Percentiles rank a stretch among this genome's conserved stretches.
Conservation (phyloP, 2,888 invertebrate genomes). For the Acholoe squamosa region DNA sequence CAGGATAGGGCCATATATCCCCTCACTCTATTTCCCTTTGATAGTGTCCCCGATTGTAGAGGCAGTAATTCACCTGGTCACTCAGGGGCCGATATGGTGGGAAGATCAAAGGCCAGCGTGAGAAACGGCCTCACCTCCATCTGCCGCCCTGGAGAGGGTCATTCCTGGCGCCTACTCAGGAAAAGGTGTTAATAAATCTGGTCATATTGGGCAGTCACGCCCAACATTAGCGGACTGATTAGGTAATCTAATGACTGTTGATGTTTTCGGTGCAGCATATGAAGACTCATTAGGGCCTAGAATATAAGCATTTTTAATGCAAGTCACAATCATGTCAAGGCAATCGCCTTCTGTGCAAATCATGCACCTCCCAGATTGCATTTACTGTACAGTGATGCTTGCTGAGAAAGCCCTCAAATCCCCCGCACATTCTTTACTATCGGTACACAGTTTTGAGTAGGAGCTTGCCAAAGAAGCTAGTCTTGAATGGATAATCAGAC, state of each 20-base stretch:
- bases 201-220: background rate
- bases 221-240: background rate
- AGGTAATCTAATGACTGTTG: background rate
- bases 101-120: background rate
- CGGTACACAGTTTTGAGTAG: too few relatives aligned
- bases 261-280: background rate
- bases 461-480: too few relatives aligned
- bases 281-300: too few relatives aligned
- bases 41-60: background rate
- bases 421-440: too few relatives aligned
- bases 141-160: background rate
- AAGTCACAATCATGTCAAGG: too few relatives aligned
- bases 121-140: constrained; percentile 3
- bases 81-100: constrained; percentile 19
- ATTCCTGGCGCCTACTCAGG: background rate
- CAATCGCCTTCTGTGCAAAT: too few relatives aligned
- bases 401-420: too few relatives aligned
- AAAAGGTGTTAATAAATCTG: constrained; percentile 21
- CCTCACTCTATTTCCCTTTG: background rate
- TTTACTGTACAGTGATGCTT: too few relatives aligned
- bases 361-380: too few relatives aligned
- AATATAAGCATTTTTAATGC: too few relatives aligned
- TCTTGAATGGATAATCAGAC: too few relatives aligned
- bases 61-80: background rate
- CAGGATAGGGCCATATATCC: background rate